Conservation (phyloP, 2,113 vertebrate species). For the Laticauda laticaudata region DNA sequence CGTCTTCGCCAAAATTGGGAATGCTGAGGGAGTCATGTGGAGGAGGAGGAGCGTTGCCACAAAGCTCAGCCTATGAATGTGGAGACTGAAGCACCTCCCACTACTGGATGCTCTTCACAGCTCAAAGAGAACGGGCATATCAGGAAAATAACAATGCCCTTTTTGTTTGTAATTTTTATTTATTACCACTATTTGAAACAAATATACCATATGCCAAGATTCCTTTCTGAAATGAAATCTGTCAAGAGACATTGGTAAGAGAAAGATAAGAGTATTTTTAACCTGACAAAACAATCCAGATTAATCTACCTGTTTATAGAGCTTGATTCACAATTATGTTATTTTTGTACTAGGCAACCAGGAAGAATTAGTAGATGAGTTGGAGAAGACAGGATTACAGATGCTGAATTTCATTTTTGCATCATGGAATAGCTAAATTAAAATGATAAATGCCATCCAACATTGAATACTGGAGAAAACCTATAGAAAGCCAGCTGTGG, state of each 20-base stretch:
- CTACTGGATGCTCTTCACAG: too few species aligned
- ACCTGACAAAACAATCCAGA: background rate
- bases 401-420: background rate
- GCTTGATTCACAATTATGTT: background rate
- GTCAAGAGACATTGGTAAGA: background rate
- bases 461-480: background rate
- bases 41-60: too few species aligned
- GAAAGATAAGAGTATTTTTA: background rate
- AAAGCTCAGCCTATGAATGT: too few species aligned
- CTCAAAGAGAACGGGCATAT: too few species aligned
- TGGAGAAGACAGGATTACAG: background rate
- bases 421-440: background rate
- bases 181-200: background rate
- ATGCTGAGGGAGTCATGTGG: too few species aligned
- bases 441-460: background rate
- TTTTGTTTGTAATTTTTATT: background rate
- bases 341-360: background rate
- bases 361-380: background rate
- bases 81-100: too few species aligned
- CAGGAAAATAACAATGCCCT: too few species aligned
- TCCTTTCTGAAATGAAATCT: background rate
- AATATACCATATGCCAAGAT: background rate
- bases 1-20: too few species aligned
- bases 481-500: background rate
- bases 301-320: background rate